phyloP scores from a whole-genome alignment of 2,113 vertebrate genomes.

The Oceanodroma tethys region DNA sequence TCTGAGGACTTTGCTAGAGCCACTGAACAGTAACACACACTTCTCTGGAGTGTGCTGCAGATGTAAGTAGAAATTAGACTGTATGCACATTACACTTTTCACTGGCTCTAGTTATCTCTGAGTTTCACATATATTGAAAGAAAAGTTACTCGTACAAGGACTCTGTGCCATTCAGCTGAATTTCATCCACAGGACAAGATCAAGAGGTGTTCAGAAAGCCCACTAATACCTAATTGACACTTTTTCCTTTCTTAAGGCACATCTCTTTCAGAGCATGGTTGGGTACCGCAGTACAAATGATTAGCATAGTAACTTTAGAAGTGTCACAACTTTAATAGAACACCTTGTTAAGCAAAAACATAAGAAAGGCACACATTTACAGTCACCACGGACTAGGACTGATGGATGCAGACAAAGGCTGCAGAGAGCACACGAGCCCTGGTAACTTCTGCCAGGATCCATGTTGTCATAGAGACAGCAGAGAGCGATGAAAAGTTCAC shows the following conservation, averaged over 20 bases:
- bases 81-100: background rate
- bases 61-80: background rate
- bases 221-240: background rate
- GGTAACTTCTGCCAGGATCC: conserved; percentile 27
- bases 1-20: background rate
- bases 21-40: background rate
- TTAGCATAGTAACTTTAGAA: background rate
- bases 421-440: background rate
- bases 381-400: background rate
- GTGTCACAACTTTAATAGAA: background rate
- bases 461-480: conserved; percentile 47
- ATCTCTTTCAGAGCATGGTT: background rate
- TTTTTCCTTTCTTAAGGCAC: background rate
- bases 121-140: background rate
- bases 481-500: conserved; percentile 46
- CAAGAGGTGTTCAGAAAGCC: background rate
- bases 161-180: background rate
- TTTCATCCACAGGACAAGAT: background rate
- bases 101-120: background rate
- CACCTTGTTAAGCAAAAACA: background rate
- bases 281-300: background rate
- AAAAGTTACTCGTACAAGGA: background rate
- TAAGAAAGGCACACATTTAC: background rate
- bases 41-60: background rate
- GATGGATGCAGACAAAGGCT: conserved; percentile 16